phyloP scores from a whole-genome alignment of 2,797 vertebrate species.

The Chlorospingus flavigularis region DNA sequence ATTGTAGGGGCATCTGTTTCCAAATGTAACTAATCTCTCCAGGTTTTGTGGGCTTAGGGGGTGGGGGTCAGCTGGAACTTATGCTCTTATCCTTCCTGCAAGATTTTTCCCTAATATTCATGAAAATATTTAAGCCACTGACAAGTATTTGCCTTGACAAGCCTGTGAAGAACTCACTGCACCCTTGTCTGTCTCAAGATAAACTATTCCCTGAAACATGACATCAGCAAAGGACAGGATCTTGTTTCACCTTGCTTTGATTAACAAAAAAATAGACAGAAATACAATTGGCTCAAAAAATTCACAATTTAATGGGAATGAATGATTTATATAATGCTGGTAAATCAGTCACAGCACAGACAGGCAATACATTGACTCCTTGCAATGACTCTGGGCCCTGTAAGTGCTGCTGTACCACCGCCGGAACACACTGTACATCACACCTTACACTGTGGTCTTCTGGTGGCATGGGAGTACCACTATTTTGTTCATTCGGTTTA shows the following conservation, averaged over 20 bases:
- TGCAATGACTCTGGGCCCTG: neutral
- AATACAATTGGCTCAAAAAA: neutral
- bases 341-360: neutral
- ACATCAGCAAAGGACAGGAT: neutral
- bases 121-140: constrained; percentile 15
- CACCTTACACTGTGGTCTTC: neutral
- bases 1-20: constrained; percentile 37
- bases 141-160: constrained; percentile 45
- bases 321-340: neutral
- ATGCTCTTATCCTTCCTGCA: neutral
- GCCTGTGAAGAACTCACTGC: neutral
- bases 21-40: constrained; percentile 4
- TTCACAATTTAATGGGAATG: neutral
- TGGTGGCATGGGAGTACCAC: accelerated
- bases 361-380: accelerated
- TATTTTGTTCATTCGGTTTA: neutral
- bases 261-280: neutral
- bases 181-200: neutral
- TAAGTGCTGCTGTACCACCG: neutral
- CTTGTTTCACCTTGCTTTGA: neutral
- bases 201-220: neutral
- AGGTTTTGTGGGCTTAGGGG: neutral
- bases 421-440: neutral
- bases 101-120: constrained; percentile 46
- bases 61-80: neutral